Conservation (phyloP, 2,113 vertebrate genomes). For the Nematolebias whitei region DNA sequence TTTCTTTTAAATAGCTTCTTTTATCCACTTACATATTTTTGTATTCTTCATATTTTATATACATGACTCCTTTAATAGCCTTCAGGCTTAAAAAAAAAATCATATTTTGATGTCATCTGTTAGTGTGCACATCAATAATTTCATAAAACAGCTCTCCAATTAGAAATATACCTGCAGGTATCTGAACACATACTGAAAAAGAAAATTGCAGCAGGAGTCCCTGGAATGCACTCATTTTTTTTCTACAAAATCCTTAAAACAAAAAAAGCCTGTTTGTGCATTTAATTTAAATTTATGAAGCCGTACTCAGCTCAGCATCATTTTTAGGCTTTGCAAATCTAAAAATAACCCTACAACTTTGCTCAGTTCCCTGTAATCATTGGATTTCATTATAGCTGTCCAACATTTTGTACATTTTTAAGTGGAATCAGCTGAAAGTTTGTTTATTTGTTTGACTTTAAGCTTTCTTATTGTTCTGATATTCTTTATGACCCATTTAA, state of each 20-base stretch:
- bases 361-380: no score
- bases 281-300: no score
- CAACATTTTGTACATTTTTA: neutral
- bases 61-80: neutral
- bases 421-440: neutral
- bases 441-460: no score
- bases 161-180: conserved; percentile 17
- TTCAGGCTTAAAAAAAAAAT: conserved; percentile 18
- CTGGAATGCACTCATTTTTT: neutral
- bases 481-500: no score
- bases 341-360: no score
- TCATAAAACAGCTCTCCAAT: conserved; percentile 20
- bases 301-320: neutral
- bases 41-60: conserved; percentile 9
- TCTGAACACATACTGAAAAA: conserved; percentile 1
- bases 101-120: conserved; percentile 17
- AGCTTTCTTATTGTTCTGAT: no score
- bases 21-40: conserved; percentile 31
- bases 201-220: conserved; percentile 6
- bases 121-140: conserved; percentile 32
- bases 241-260: neutral
- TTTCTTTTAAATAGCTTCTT: conserved; percentile 17
- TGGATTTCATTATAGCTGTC: no score
- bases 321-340: neutral
- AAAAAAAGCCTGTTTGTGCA: neutral